phyloP scores from a whole-genome alignment of 2,888 invertebrate species.

The Standfussiana lucernea region DNA sequence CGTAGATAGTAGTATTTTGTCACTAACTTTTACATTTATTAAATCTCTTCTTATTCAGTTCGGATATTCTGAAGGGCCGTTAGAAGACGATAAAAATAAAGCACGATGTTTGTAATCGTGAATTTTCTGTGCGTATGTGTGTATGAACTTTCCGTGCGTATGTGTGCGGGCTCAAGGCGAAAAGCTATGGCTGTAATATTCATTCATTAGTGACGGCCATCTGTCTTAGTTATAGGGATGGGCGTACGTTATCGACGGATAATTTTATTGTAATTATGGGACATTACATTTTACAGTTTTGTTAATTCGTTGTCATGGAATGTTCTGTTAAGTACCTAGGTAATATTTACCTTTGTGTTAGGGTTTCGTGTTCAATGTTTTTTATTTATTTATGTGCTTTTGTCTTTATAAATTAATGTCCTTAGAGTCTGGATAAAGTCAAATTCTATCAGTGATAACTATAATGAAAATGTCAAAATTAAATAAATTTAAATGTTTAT shows the following conservation, averaged over 20 bases:
- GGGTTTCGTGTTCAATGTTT: too few relatives aligned
- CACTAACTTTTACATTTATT: background rate
- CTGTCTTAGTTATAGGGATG: constrained; percentile 60
- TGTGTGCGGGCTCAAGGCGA: constrained; percentile 58
- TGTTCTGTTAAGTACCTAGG: background rate
- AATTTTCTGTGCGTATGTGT: constrained; percentile 33
- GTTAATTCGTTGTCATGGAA: background rate
- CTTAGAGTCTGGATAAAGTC: background rate
- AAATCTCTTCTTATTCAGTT: background rate
- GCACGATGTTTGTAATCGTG: constrained; percentile 25
- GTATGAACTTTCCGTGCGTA: constrained; percentile 17
- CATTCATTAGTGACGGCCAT: constrained; percentile 68
- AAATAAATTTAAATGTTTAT: background rate
- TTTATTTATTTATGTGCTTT: background rate
- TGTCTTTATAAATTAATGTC: background rate
- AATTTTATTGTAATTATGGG: constrained; percentile 19
- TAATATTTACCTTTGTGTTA: background rate
- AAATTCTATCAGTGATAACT: background rate
- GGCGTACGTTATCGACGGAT: constrained; percentile 54
- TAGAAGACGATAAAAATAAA: constrained; percentile 39
- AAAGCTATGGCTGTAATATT: constrained; percentile 64
- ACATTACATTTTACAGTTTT: constrained; percentile 12
- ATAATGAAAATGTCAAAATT: background rate
- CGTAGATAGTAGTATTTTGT: background rate
- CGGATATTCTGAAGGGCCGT: constrained; percentile 15